Conservation (phyloP, 2,797 vertebrate species). For the Moxostoma hubbsi region DNA sequence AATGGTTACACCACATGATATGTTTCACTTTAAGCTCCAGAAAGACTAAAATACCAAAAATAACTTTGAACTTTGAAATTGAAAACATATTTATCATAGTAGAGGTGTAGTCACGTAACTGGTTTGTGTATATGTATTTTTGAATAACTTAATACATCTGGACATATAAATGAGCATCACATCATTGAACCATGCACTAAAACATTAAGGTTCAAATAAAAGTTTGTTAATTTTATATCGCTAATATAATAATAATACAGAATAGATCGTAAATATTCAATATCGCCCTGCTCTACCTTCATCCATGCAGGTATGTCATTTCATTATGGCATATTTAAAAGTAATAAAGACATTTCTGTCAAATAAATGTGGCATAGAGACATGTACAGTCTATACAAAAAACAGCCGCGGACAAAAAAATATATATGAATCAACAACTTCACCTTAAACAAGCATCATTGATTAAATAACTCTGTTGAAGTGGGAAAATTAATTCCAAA, state of each 20-base stretch:
- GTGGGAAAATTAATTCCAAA: constrained; percentile 41
- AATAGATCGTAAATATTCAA: neutral
- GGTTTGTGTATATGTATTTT: too few relatives aligned
- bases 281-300: neutral
- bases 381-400: constrained; percentile 46
- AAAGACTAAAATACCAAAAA: too few relatives aligned
- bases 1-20: neutral
- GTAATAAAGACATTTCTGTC: constrained; percentile 58
- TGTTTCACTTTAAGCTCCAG: too few relatives aligned
- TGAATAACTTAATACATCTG: too few relatives aligned
- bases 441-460: constrained; percentile 72
- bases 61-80: too few relatives aligned
- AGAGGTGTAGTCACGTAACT: too few relatives aligned
- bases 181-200: too few relatives aligned
- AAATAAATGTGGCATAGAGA: constrained; percentile 67
- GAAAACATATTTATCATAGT: too few relatives aligned
- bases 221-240: too few relatives aligned
- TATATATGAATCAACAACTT: constrained; percentile 71
- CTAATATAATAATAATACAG: too few relatives aligned
- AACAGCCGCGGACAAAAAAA: constrained; percentile 26
- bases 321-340: constrained; percentile 70
- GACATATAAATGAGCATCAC: too few relatives aligned
- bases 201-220: too few relatives aligned
- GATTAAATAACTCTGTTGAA: constrained; percentile 54
- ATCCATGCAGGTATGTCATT: constrained; percentile 70